These are phyloP conservation scores for Drosophila nigricruria DNA, from an alignment of 2,888 invertebrate species.

Conservation along the genomic window DNA sequence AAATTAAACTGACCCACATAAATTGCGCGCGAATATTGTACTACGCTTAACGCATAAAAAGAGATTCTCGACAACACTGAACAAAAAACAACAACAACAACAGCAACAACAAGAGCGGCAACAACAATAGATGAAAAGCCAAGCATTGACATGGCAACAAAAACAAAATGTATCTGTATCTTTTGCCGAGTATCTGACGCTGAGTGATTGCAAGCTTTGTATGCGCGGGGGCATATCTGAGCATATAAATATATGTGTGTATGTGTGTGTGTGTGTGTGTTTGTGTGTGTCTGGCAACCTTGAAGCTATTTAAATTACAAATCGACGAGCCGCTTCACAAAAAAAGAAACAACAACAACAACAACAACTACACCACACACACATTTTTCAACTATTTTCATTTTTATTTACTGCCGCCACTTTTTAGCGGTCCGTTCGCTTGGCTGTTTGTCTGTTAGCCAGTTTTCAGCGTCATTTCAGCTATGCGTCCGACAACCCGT, in stretches of 20 bases:
- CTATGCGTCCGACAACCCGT: conserved; percentile 17
- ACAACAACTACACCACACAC: conserved; percentile 34
- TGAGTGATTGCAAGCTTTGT: conserved; percentile 65
- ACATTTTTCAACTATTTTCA: conserved; percentile 77
- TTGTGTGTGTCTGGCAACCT: conserved; percentile 63
- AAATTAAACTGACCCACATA: conserved; percentile 82
- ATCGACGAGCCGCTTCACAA: conserved; percentile 57
- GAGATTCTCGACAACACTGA: conserved; percentile 32
- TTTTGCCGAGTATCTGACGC: conserved; percentile 59
- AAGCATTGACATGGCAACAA: conserved; percentile 27
- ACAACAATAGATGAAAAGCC: conserved; percentile 20
- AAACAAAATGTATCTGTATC: conserved; percentile 52
- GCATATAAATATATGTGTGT: conserved; percentile 12
- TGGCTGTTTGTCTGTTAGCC: conserved; percentile 12
- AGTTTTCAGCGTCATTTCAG: conserved; percentile 17
- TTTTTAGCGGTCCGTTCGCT: conserved; percentile 59
- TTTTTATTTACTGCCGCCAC: conserved; percentile 78
- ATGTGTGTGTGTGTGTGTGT: conserved; percentile 13
- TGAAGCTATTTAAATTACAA: conserved; percentile 81
- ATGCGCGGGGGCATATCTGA: conserved; percentile 63
- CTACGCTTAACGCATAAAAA: conserved; percentile 73
- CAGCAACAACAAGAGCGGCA: conserved; percentile 3
- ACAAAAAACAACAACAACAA: not conserved
- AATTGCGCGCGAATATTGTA: conserved; percentile 63
- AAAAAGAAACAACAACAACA: conserved; percentile 40